phyloP scores from a whole-genome alignment of 1,140 invertebrate species.

The Microvelia longipes region DNA sequence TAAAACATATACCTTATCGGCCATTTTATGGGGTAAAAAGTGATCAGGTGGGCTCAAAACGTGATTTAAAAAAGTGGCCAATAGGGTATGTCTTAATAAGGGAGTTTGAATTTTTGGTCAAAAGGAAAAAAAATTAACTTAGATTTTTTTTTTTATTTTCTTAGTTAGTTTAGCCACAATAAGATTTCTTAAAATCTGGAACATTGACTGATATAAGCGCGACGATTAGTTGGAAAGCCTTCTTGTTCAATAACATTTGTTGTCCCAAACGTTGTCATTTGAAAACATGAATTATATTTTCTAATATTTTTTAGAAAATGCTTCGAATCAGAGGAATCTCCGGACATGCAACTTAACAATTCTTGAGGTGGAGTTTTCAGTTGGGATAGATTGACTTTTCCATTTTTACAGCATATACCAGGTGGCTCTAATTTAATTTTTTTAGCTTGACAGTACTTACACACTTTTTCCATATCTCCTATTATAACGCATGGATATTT shows the following conservation, averaged over 20 bases:
- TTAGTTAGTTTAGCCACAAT: too few relatives aligned
- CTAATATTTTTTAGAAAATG: conserved; percentile 29
- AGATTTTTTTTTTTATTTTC: too few relatives aligned
- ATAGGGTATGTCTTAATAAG: too few relatives aligned
- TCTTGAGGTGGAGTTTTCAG: conserved; percentile 10
- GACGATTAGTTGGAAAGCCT: too few relatives aligned
- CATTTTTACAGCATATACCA: conserved; percentile 24
- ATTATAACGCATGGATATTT: conserved; percentile 10
- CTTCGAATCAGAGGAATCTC: conserved; percentile 20
- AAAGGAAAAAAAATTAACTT: too few relatives aligned
- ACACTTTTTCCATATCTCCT: conserved; percentile 22
- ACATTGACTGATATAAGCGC: too few relatives aligned
- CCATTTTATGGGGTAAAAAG: too few relatives aligned
- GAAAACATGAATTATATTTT: conserved; percentile 29
- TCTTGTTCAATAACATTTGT: background rate
- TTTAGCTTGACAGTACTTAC: conserved; percentile 24
- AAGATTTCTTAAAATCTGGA: too few relatives aligned
- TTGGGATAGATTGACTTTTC: conserved; percentile 17
- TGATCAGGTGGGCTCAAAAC: too few relatives aligned
- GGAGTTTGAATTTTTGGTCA: too few relatives aligned
- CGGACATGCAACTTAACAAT: conserved; percentile 6
- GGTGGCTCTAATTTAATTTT: conserved; percentile 27
- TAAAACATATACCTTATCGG: too few relatives aligned
- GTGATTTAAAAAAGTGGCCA: too few relatives aligned
- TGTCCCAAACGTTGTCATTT: conserved; percentile 30